These are phyloP conservation scores for Sebastes dallii DNA, from an alignment of 2,797 vertebrate genomes.

Conservation along the genomic window DNA sequence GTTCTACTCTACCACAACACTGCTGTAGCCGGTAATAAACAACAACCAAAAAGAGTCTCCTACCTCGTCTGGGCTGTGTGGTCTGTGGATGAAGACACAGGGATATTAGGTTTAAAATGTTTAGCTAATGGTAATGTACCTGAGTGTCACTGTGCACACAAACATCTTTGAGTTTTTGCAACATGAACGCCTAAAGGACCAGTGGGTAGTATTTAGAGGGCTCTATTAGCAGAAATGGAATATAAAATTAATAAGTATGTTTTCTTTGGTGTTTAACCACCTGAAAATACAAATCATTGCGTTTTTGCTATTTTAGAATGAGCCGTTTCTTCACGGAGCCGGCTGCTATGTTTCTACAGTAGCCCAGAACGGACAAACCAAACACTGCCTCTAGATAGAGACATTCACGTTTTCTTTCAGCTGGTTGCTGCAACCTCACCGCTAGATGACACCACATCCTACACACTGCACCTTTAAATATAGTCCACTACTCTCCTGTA, in stretches of 20 bases:
- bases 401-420: not conserved
- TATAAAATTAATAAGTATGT: too few relatives aligned
- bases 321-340: too few relatives aligned
- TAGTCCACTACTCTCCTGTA: not conserved
- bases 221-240: fast-evolving
- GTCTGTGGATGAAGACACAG: slow-evolving; percentile 70
- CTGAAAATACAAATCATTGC: too few relatives aligned
- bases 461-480: not conserved
- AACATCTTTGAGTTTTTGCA: not conserved
- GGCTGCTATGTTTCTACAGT: fast-evolving
- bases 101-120: not conserved
- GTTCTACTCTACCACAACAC: not conserved
- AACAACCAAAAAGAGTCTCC: not conserved
- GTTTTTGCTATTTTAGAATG: too few relatives aligned
- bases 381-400: fast-evolving
- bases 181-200: not conserved
- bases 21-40: not conserved
- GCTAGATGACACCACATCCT: not conserved
- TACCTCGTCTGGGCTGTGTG: slow-evolving; percentile 85
- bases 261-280: too few relatives aligned
- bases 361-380: too few relatives aligned
- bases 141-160: not conserved
- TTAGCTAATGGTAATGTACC: not conserved
- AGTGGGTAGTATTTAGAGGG: not conserved
- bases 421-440: not conserved